Evolutionary conservation across 2,888 invertebrate species (phyloP), one percentile per base, ranked within the genome.

Genomic region (Drosophila paracracens): DNA sequence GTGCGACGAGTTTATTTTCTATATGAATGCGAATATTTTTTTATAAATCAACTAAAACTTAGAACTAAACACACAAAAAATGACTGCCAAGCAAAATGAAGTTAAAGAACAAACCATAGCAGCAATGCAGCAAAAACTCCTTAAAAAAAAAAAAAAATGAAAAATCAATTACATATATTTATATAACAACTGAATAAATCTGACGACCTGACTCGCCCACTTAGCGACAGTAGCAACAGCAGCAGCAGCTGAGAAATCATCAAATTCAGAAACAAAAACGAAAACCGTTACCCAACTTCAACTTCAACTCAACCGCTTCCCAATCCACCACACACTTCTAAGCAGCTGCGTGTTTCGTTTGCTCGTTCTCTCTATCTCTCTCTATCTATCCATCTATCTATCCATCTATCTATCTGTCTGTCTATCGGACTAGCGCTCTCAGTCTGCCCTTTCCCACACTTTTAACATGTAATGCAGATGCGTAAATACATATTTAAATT

Each of bases 41-140:
- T 66, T 67, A 48, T 36, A 56, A 70, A 69, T 61, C 65, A 64
- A 70, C 63, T 74, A 73, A 50, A 54, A 58, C 53, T 77, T 73
- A 64, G 21, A 69, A 58, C 56, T 70, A 61, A 50, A 68, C 21
- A 58, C 21, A 27, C 65, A 57, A 51, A 56, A 46, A 53, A 62
- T 75, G 43, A 79, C 76, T 79, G 80, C 76, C 80, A 76, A 76
- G 70, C 70, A 75, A 63, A 75, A 61, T 64, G 50, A 65, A 51
- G 50, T 62, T 54, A 29, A 56, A 21, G 36, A 61, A 61, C 40
- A 73, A 70, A 62, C 40, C 64, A 54, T 65, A 61, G 59, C 51
- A 63, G 64, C 68, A 64, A 79, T 81, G 89, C 87, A 81, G 68
- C 70, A 77, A 71, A 69, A 88, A 79, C 82, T 82, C 88, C 88